Percentiles rank a stretch among this genome's conserved stretches.
Conservation (phyloP, 2,113 vertebrate genomes). For the Seriola aureovittata region DNA sequence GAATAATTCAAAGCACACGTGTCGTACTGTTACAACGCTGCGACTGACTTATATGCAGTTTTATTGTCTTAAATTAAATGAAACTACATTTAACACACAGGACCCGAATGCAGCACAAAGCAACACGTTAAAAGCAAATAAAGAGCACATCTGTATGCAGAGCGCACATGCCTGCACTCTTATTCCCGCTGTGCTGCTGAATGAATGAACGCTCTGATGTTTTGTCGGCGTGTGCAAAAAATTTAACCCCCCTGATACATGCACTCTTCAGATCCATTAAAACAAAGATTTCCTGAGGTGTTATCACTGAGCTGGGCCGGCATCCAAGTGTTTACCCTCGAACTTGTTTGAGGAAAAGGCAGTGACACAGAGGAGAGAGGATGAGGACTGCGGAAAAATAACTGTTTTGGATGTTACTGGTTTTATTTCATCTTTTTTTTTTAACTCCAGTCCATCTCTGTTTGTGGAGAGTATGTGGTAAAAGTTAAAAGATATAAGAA, state of each 20-base stretch:
- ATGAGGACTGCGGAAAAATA: neutral
- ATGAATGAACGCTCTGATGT: conserved; percentile 29
- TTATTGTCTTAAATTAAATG: neutral
- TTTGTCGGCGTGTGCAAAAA: conserved; percentile 22
- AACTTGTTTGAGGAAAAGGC: neutral
- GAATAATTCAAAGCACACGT: conserved; percentile 30
- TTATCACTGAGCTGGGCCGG: neutral
- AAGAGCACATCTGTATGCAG: conserved; percentile 36
- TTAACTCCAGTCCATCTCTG: neutral
- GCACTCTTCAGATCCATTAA: conserved; percentile 17
- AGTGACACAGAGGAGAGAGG: neutral
- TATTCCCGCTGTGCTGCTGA: conserved; percentile 18
- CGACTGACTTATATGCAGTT: neutral
- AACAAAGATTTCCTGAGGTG: conserved; percentile 41
- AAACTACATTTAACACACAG: neutral
- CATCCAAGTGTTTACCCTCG: conserved; percentile 6
- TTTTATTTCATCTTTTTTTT: neutral
- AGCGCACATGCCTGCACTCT: neutral
- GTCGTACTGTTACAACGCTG: neutral
- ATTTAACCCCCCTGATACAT: conserved; percentile 16
- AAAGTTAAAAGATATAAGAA: neutral
- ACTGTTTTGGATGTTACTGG: neutral
- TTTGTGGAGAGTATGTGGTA: neutral
- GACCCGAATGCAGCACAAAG: neutral
- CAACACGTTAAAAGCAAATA: conserved; percentile 5